These are phyloP conservation scores for Cyrtorhinus lividipennis DNA, from an alignment of 1,140 invertebrate species.

Conservation along the genomic window DNA sequence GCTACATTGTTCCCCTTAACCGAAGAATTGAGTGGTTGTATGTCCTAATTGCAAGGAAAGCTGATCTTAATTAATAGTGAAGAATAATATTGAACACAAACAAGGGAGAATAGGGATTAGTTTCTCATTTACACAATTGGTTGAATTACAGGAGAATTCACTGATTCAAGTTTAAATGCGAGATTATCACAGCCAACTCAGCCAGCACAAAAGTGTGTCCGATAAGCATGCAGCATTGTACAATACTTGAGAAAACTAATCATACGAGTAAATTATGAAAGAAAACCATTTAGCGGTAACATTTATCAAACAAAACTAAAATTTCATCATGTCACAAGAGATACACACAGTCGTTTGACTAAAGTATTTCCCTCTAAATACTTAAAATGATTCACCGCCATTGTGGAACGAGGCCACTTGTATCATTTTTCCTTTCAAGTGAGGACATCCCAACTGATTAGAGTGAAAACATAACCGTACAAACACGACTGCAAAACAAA, in stretches of 20 bases:
- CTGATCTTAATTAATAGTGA: too few relatives aligned
- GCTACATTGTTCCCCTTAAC: too few relatives aligned
- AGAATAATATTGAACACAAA: too few relatives aligned
- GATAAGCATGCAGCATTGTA: background rate
- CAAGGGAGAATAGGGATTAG: too few relatives aligned
- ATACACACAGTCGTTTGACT: background rate
- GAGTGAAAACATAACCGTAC: too few relatives aligned
- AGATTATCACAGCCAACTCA: constrained; percentile 13
- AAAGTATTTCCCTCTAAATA: background rate
- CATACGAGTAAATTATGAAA: background rate
- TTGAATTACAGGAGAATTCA: background rate
- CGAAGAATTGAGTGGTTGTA: too few relatives aligned
- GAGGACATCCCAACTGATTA: too few relatives aligned
- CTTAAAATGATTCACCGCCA: too few relatives aligned
- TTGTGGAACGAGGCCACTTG: too few relatives aligned
- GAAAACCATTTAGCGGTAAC: constrained; percentile 10
- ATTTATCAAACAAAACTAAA: constrained; percentile 4
- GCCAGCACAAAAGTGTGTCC: constrained; percentile 1
- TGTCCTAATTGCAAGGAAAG: too few relatives aligned
- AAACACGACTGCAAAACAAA: background rate
- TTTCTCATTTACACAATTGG: too few relatives aligned
- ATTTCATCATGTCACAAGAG: background rate
- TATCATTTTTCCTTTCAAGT: too few relatives aligned
- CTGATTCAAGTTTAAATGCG: constrained; percentile 13
- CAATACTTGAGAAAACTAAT: background rate